Base-by-base conservation (phyloP, 2,113 vertebrate species). In the Tetrax tetrax region DNA sequence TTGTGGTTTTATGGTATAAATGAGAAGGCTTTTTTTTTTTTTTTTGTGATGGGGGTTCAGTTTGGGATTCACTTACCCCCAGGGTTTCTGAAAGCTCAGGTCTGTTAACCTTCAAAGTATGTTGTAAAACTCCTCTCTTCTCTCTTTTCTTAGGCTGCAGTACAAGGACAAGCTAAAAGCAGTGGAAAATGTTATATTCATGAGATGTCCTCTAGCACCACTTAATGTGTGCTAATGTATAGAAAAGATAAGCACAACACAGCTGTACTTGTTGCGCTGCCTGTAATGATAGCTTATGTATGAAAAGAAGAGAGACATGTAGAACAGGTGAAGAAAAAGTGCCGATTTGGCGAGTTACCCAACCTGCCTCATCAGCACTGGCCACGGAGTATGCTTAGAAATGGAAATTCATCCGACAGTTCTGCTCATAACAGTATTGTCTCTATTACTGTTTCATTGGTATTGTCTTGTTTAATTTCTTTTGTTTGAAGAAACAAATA, bases 131-230 rank as follows among this genome's bases (percentile, higher is more conserved):
- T 72, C 29, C 33, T 91, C 24, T 78, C 27, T 71, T 43, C 56
- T 64, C 33, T 83, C 35, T 57, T 85, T 50, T 83, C 87, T 64
- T 50, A 57, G 14, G 35, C 86, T 92, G 29, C 65, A 64, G 61
- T 60, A 80, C 72, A 94, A 90, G 86, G 77, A 75, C 51, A 85
- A 71, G 28, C 76, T 84, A 75, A 94, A 96, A 84, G 38, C 51
- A 69, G n/a, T 33, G 57, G 31, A 56, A 87, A 78, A 68, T 75
- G 24, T 64, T 77, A 66, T 15, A 89, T 37, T 87, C 25, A 61
- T 82, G 38, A 90, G n/a, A 59, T 83, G 41, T 63, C 69, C 77
- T 90, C 69, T 72, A 29, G 48, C 54, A 69, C 57, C 60, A 37
- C 29, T 79, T 75, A 91, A 65, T 48, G 51, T 37, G 31, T 86